Conservation (phyloP, 2,797 vertebrate genomes). For the Muscicapa striata region DNA sequence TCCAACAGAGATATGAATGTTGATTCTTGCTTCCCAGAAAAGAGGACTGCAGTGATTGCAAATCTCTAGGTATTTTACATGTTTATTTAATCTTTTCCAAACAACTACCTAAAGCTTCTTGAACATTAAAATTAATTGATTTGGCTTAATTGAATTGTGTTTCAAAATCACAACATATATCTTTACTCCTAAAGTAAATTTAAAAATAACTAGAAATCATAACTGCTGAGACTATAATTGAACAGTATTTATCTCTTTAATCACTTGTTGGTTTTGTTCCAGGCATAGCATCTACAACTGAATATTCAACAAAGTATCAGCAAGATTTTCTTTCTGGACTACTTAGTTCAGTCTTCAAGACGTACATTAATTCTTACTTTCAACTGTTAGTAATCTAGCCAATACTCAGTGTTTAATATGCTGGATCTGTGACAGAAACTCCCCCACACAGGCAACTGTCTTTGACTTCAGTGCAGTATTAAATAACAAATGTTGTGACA, state of each 20-base stretch:
- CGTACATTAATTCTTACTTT: constrained; percentile 27
- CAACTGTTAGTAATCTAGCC: background rate
- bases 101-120: background rate
- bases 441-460: background rate
- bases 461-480: constrained; percentile 30
- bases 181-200: background rate
- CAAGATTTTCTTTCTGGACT: constrained; percentile 27
- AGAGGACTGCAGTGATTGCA: background rate
- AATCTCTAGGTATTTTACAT: background rate
- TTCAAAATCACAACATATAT: background rate
- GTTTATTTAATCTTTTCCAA: background rate
- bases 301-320: constrained; percentile 40
- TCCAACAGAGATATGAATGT: background rate
- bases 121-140: constrained; percentile 10
- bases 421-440: background rate
- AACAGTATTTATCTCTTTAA: constrained; percentile 24
- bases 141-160: background rate
- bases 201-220: constrained; percentile 1
- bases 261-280: background rate
- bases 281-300: constrained; percentile 6
- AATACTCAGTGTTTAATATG: background rate
- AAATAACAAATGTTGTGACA: constrained; percentile 20
- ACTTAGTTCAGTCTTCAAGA: background rate
- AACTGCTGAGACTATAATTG: background rate
- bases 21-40: background rate